Evolutionary conservation across 2,113 vertebrate species (phyloP), one percentile per base, ranked within the genome.

Genomic region (Toxotes jaculatrix): DNA sequence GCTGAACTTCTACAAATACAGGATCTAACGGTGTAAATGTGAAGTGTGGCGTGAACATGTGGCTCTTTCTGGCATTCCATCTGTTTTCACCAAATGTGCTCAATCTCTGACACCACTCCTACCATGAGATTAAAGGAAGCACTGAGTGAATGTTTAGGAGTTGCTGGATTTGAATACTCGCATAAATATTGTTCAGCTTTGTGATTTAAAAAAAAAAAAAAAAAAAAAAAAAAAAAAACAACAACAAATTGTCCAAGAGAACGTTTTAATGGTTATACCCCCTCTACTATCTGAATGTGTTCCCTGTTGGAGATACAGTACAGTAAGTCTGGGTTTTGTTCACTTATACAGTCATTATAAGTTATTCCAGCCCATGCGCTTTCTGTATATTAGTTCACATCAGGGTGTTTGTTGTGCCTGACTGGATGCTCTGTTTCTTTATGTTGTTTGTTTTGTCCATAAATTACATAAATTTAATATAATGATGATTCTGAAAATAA

Each of bases 391-490:
- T 76, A 36, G 76, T 84, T 83, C n/a, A 73, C 76, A 84, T 87
- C 32, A 56, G 79, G 86, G 60, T 74, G 40, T 79, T 80, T 79
- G 43, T 40, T 43, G 56, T 67, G 1, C 66, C 79, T 76, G 62
- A 87, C 63, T 79, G 34, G 69, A 86, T 59, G 43, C 43, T 66
- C 27, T 27, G 38, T 42, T 61, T 79, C 21, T 53, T 65, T 70
- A 7, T 69, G 78, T 83, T 86, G 5, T 81, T 87, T 68, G 42
- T 69, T 87, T 71, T 68, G 19, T 84, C 57, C 38, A 21, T 56
- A 11, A 77, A 67, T 77, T 13, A 73, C 43, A 81, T 87, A 55
- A 82, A 83, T 91, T 65, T 82, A 87, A 90, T 85, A 80, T 87
- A 84, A 84, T 76, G 45, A 84, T 79, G 38, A 84, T 73, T 78